Percentiles rank a stretch among this genome's conserved stretches.
phyloP scores from a whole-genome alignment of 2,113 vertebrate genomes.

The Amazona guildingii region DNA sequence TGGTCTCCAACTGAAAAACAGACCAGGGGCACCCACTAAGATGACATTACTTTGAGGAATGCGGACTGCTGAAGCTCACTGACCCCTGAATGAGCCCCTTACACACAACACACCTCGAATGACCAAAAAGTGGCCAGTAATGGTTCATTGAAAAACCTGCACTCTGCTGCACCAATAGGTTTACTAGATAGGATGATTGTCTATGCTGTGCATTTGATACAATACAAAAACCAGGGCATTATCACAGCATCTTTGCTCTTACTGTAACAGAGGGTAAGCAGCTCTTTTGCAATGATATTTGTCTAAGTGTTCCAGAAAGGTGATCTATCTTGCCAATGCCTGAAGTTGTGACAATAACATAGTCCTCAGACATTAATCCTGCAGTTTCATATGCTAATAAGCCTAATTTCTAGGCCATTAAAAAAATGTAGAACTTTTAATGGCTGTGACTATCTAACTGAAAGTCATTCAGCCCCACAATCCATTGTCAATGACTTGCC shows the following conservation, averaged over 20 bases:
- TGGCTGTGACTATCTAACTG: neutral
- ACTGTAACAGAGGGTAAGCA: slow-evolving; percentile 30
- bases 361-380: slow-evolving; percentile 47
- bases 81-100: neutral
- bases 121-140: neutral
- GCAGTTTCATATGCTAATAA: neutral
- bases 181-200: neutral
- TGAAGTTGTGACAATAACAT: slow-evolving; percentile 38
- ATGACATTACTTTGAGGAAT: neutral
- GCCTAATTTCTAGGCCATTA: slow-evolving; percentile 9
- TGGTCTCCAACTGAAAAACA: neutral
- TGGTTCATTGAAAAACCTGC: neutral
- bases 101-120: neutral
- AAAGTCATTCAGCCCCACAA: neutral
- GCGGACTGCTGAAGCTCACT: neutral
- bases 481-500: neutral
- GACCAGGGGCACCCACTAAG: neutral
- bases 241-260: slow-evolving; percentile 34
- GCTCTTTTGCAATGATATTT: slow-evolving; percentile 50
- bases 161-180: neutral
- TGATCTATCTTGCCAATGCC: neutral
- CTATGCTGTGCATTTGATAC: neutral
- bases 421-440: neutral
- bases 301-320: slow-evolving; percentile 48
- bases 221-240: slow-evolving; percentile 33